Evolutionary conservation across 2,888 invertebrate species (phyloP).

Genomic region (Mellilla xanthometata): DNA sequence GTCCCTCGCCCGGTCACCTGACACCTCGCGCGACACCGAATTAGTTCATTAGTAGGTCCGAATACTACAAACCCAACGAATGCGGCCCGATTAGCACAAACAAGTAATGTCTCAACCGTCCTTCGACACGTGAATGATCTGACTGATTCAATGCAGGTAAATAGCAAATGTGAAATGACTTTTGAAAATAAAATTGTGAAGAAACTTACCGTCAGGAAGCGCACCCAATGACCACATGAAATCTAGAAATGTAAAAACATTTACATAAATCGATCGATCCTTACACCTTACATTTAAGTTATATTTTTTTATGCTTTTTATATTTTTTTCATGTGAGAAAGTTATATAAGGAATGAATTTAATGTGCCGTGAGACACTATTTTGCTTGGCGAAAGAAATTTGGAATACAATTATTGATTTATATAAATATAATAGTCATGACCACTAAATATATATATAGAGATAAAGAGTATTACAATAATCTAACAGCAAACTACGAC

Average conservation of each 20-base stretch:
- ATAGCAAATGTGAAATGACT: conserved; percentile 54
- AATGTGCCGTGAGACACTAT: conserved; percentile 79
- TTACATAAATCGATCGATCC: conserved; percentile 81
- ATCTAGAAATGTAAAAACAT: conserved; percentile 91
- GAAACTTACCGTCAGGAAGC: conserved; percentile 96
- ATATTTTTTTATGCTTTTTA: conserved; percentile 38
- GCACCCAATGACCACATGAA: conserved; percentile 99
- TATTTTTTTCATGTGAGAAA: conserved; percentile 43
- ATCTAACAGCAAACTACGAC: conserved; percentile 61
- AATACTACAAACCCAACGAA: conserved; percentile 1
- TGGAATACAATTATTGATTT: conserved; percentile 45
- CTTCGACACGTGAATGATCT: conserved; percentile 46
- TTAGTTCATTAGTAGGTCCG: conserved; percentile 48
- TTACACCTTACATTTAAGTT: conserved; percentile 68
- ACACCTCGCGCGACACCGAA: conserved; percentile 54
- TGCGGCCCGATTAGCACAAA: conserved; percentile 46
- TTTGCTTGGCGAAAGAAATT: conserved; percentile 77
- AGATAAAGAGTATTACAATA: conserved; percentile 58
- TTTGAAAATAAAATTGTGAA: conserved; percentile 61
- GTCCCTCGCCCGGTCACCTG: conserved; percentile 26
- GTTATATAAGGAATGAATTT: conserved; percentile 45
- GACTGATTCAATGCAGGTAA: conserved; percentile 54
- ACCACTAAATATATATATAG: conserved; percentile 48
- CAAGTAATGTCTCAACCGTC: conserved; percentile 22
- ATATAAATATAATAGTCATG: conserved; percentile 46